Conservation (phyloP, 2,113 vertebrate species). For the Elephantulus edwardii region DNA sequence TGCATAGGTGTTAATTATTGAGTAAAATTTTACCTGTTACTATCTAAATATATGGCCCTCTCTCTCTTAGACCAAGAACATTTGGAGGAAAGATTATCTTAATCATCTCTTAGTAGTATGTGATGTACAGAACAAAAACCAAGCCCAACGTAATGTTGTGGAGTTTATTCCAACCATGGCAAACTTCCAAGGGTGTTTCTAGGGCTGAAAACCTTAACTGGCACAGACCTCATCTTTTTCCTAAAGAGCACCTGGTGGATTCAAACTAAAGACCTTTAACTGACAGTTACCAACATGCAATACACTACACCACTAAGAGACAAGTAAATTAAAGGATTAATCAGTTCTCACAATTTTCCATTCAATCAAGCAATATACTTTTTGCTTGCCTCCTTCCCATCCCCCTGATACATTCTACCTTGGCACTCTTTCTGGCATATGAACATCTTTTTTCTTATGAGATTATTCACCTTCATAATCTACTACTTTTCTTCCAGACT, state of each 20-base stretch:
- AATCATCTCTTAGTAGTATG: neutral
- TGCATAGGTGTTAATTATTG: neutral
- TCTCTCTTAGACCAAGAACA: neutral
- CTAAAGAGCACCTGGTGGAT: too few species aligned
- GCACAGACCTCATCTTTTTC: too few species aligned
- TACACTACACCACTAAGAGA: too few species aligned
- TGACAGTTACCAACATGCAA: too few species aligned
- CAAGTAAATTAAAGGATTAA: too few species aligned
- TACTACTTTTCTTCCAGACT: conserved; percentile 2
- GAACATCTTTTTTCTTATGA: neutral
- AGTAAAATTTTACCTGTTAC: neutral
- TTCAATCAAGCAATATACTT: neutral
- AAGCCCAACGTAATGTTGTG: too few species aligned
- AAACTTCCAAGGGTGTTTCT: too few species aligned
- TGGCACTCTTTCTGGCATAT: neutral
- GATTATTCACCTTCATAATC: conserved; percentile 19
- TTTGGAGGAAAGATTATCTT: neutral
- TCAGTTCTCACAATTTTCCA: neutral
- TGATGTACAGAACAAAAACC: too few species aligned
- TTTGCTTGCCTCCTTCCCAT: neutral
- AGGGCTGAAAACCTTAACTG: too few species aligned
- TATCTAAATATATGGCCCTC: neutral
- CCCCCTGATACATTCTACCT: neutral
- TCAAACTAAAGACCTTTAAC: too few species aligned
- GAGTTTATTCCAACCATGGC: too few species aligned